Base-by-base conservation (phyloP, 92 coral and sea anemone species). In the Phymanthus crucifer region DNA sequence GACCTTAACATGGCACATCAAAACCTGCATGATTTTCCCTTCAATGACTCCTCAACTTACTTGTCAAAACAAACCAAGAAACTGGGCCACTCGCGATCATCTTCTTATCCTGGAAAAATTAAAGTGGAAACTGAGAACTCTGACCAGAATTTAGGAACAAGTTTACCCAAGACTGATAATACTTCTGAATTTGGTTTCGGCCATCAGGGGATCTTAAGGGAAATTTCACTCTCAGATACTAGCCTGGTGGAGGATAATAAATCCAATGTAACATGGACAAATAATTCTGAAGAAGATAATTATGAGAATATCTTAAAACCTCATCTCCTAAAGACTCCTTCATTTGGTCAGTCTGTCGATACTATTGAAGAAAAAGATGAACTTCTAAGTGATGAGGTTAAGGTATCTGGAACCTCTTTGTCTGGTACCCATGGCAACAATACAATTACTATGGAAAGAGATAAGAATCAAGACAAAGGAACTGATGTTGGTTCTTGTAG, bases 21-120 rank as follows among this genome's bases (percentile, higher is more conserved):
- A 35, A 16, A 40, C 48, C 19, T 27, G 10, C 68, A 47, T 38
- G 32, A 35, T 73, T 82, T 88, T 43, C 90, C 91, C 6, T 70
- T 78, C 38, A 72, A 64, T 18, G 89, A 86, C 56, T 40, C 89
- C 2, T 85, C 90, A 32, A 37, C 68, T 14, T 50, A 48, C 37
- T 76, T 80, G 23, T 24, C 78, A n/a, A 24, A 64, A 5, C 26
- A 75, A 14, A 40, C 71, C 40, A 65, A 47, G 36, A 78, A 77
- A 40, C 29, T 48, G 70, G 87, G 84, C 2, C 89, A 84, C 71
- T 75, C 87, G 21, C 78, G 90, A 50, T 83, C 97, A 6, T 90
- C 83, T 1, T 89, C 94, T 34, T 92, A 82, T 36, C 97, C 94
- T 0, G 92, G 92, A 23, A 85, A 82, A 48, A 72, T 81, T 6